Conservation (phyloP, 2,797 vertebrate species). For the Syngnathus rostellatus region DNA sequence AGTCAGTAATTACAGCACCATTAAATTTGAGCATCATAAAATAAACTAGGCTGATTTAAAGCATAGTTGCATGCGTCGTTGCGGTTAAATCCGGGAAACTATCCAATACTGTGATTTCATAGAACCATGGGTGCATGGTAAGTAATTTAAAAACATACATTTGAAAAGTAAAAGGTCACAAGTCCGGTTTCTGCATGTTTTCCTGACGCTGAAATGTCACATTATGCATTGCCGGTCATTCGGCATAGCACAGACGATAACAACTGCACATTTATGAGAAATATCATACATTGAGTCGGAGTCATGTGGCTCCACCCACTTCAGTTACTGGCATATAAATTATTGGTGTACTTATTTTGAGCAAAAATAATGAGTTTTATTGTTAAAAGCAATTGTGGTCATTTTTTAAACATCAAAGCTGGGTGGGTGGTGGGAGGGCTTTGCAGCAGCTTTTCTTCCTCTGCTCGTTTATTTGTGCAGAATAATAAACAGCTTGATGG, state of each 20-base stretch:
- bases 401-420: not conserved
- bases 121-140: constrained; percentile 2
- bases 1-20: not conserved
- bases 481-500: not conserved
- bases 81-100: not conserved
- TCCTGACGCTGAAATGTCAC: constrained; percentile 55
- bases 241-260: constrained; percentile 23
- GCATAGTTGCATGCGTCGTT: not conserved
- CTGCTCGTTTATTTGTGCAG: constrained; percentile 1
- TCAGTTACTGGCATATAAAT: not conserved
- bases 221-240: constrained; percentile 42
- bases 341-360: not conserved
- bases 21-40: not conserved
- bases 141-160: constrained; percentile 31
- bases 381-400: not conserved
- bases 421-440: not conserved
- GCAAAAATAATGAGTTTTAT: not conserved
- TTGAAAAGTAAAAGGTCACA: constrained; percentile 54
- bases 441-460: not conserved
- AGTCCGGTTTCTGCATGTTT: constrained; percentile 38
- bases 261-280: constrained; percentile 6
- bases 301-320: not conserved
- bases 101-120: not conserved
- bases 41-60: not conserved
- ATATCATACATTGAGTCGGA: not conserved